Conservation (phyloP, 2,888 invertebrate species). For the Scaptomyza tumidula region DNA sequence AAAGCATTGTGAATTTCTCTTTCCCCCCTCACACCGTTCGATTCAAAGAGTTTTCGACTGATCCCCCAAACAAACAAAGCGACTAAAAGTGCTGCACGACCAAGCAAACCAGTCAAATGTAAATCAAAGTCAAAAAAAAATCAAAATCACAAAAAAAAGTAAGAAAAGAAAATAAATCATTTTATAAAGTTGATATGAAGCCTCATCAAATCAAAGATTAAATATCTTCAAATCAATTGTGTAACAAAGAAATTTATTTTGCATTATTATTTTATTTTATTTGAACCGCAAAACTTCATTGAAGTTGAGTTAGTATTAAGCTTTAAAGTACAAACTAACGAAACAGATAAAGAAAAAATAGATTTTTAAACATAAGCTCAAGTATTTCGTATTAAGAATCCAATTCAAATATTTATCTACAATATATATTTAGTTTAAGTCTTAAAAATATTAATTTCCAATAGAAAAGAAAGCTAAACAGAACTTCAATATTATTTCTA, state of each 20-base stretch:
- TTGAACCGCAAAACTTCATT: too few species aligned
- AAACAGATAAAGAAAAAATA: too few species aligned
- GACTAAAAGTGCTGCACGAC: conserved; percentile 36
- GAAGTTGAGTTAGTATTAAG: too few species aligned
- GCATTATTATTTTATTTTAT: too few species aligned
- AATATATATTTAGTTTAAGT: too few species aligned
- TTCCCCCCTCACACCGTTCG: neutral
- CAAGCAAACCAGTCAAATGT: conserved; percentile 12
- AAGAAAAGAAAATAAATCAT: conserved; percentile 1
- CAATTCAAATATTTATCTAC: too few species aligned
- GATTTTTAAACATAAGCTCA: too few species aligned
- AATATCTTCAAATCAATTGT: conserved; percentile 8
- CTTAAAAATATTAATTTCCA: too few species aligned
- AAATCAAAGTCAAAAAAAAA: neutral
- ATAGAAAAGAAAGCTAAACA: too few species aligned
- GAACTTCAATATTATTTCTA: too few species aligned
- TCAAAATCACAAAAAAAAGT: neutral
- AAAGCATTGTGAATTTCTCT: conserved; percentile 7
- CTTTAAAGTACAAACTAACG: too few species aligned
- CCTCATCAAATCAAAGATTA: conserved; percentile 2
- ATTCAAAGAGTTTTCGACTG: conserved; percentile 13
- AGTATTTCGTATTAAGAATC: too few species aligned
- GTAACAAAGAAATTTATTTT: neutral
- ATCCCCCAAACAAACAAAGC: conserved; percentile 5
- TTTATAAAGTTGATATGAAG: conserved; percentile 1